Percentiles rank a stretch among this genome's conserved stretches.
Evolutionary conservation across 2,797 vertebrate species (phyloP).

Genomic region (Xiphophorus birchmanni): DNA sequence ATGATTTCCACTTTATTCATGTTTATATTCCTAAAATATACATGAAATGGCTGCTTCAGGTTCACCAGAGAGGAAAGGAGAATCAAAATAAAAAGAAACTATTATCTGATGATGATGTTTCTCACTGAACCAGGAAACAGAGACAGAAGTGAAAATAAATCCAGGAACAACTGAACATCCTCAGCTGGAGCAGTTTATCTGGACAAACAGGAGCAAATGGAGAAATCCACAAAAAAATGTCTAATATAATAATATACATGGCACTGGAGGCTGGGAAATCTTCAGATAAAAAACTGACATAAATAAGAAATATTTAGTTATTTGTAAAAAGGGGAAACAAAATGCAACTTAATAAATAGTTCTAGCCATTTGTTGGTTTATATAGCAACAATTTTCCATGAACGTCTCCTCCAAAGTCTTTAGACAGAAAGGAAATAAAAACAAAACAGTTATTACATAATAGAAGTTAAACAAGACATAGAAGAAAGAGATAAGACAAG

Average conservation of each 20-base stretch:
- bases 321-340: not conserved
- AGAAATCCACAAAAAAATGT: not conserved
- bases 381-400: not conserved
- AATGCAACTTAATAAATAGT: not conserved
- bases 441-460: not conserved
- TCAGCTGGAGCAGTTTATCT: not conserved
- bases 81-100: not conserved
- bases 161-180: not conserved
- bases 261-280: too few species aligned
- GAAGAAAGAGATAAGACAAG: not conserved
- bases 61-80: not conserved
- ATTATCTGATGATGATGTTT: not conserved
- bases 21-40: conserved; percentile 35
- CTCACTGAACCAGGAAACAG: not conserved
- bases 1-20: conserved; percentile 8
- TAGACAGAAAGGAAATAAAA: not conserved
- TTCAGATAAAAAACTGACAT: too few species aligned
- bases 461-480: not conserved
- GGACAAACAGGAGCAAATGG: conserved; percentile 12
- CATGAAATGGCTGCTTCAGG: conserved; percentile 52
- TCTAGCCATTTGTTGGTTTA: not conserved
- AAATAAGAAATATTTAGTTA: too few species aligned
- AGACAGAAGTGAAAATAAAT: not conserved
- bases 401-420: not conserved
- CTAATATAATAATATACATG: not conserved